These are phyloP conservation scores for Euthynnus affinis DNA, from an alignment of 2,797 vertebrate genomes.

Conservation along the genomic window DNA sequence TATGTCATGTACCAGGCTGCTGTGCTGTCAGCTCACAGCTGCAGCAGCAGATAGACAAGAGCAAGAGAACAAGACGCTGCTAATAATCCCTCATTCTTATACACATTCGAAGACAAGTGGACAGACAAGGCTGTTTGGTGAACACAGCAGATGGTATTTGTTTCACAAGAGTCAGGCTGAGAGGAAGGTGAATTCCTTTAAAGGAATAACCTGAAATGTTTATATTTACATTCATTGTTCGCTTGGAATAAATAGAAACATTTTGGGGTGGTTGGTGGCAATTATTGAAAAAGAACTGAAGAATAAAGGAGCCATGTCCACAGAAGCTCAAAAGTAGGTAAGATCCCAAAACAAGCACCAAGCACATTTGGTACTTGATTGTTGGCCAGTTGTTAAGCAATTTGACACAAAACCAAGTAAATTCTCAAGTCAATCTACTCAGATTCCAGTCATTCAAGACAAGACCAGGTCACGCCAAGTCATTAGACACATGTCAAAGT, in stretches of 20 bases:
- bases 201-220: background rate
- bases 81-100: slow-evolving; percentile 58
- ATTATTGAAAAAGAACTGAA: too few species aligned
- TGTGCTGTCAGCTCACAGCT: slow-evolving; percentile 58
- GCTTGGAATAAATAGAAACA: background rate
- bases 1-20: slow-evolving; percentile 68
- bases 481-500: too few species aligned
- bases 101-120: slow-evolving; percentile 36
- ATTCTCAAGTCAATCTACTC: background rate
- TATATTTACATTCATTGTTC: background rate
- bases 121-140: slow-evolving; percentile 41
- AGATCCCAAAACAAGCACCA: background rate
- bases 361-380: background rate
- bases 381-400: background rate
- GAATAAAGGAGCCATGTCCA: background rate
- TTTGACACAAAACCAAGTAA: background rate
- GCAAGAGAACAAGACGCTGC: slow-evolving; percentile 49
- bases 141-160: slow-evolving; percentile 45
- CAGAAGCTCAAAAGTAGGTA: background rate
- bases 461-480: background rate
- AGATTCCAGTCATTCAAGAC: background rate
- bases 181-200: background rate
- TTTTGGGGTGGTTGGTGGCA: background rate
- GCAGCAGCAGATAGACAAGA: slow-evolving; percentile 46
- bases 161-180: slow-evolving; percentile 48